Conservation (phyloP, 2,797 vertebrate species). For the Crotalus adamanteus region DNA sequence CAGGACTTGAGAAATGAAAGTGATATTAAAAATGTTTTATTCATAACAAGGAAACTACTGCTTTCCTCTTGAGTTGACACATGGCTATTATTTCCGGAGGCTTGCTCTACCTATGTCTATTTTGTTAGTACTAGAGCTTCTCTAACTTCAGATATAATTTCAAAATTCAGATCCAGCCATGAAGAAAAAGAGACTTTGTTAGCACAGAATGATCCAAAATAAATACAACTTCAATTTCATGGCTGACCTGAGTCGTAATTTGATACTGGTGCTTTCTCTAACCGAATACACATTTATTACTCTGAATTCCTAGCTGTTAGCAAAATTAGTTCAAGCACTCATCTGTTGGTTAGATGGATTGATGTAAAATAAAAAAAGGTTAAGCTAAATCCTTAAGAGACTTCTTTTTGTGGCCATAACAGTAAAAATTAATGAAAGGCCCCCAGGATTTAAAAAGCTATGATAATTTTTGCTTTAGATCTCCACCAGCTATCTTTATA, state of each 20-base stretch:
- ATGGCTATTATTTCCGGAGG: conserved; percentile 37
- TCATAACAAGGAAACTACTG: conserved; percentile 35
- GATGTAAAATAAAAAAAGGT: conserved; percentile 3
- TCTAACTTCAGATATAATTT: conserved; percentile 46
- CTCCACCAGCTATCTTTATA: not conserved
- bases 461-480: conserved; percentile 13
- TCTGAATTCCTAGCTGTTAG: conserved; percentile 18
- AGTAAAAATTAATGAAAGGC: not conserved
- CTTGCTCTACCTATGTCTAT: conserved; percentile 43
- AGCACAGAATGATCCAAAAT: conserved; percentile 1
- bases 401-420: not conserved
- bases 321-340: not conserved
- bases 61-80: conserved; percentile 42
- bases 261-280: conserved; percentile 18
- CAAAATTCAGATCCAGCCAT: conserved; percentile 13
- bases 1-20: conserved; percentile 27
- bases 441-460: conserved; percentile 3
- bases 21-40: conserved; percentile 47
- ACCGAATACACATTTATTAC: conserved; percentile 12
- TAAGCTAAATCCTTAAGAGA: conserved; percentile 10
- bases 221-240: conserved; percentile 36
- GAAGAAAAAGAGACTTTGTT: conserved; percentile 44
- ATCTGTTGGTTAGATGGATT: not conserved
- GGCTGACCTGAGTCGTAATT: conserved; percentile 39
- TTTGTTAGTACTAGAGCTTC: conserved; percentile 39